Evolutionary conservation across 2,113 vertebrate species (phyloP).

Genomic region (Gnathochromis pfefferi): DNA sequence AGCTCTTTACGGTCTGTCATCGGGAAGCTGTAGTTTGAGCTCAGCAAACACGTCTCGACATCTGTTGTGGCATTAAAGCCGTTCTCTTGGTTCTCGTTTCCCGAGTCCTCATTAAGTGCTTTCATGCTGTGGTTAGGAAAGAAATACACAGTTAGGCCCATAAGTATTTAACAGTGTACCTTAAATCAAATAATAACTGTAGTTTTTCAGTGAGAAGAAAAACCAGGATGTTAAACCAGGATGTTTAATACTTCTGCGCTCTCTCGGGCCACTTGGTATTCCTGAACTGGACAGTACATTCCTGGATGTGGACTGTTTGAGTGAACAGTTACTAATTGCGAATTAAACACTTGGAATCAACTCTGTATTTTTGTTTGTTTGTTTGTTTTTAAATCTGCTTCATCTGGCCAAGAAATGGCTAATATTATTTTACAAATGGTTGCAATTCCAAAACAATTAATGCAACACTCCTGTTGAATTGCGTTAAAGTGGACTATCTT

Average conservation of each 20-base stretch:
- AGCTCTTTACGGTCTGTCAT: not conserved
- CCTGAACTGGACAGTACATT: not conserved
- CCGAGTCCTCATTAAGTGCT: not conserved
- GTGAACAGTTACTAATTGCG: not conserved
- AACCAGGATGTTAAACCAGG: not conserved
- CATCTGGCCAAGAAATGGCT: not conserved
- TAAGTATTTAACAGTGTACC: not conserved
- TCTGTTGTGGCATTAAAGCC: accelerated
- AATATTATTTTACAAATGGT: not conserved
- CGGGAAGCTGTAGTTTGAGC: accelerated
- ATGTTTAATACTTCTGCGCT: not conserved
- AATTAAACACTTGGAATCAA: not conserved
- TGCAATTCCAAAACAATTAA: not conserved
- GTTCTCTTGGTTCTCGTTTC: not conserved
- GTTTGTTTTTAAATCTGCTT: not conserved
- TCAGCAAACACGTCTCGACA: accelerated
- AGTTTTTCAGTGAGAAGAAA: not conserved
- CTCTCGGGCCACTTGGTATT: not conserved
- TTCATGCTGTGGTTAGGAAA: accelerated
- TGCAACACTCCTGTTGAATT: accelerated
- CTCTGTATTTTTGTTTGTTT: not conserved
- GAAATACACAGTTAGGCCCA: not conserved
- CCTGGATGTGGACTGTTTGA: not conserved
- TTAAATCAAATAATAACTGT: not conserved
- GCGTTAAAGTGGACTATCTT: not conserved